Base-by-base conservation (phyloP, 2,888 invertebrate species). In the Perithous albicinctus region DNA sequence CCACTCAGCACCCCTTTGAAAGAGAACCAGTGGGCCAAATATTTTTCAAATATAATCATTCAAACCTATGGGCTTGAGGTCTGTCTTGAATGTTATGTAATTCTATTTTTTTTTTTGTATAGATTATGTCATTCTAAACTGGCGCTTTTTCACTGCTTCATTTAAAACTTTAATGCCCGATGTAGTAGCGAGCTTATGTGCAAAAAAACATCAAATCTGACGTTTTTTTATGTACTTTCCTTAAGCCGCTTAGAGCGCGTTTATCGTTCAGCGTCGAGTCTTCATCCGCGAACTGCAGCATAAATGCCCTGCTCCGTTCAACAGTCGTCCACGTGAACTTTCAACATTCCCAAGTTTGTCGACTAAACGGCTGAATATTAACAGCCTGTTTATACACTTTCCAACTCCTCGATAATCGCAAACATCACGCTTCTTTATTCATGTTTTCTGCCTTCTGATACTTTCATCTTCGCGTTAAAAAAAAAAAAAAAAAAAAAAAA, bases 361-460 rank as follows among this genome's bases (percentile, higher is more conserved):
- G 56, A n/a, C 29, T 32, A 29, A 56, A 56, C 56, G 56, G 29
- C 56, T 32, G 15, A 56, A 56, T 56, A 56, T 56, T 56, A 56
- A 56, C 56, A 56, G 15, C 56, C 56, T 29, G 32, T 56, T 56
- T 15, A 56, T 15, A 6, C 15, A 3, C 56, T 15, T 56, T n/a
- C 29, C 1, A 1, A 3, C 29, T 29, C n/a, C 29, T 6, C 29
- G 56, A 56, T 56, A 7, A 56, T 56, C 15, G 3, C 29, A 15
- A 35, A 56, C 56, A 29, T 56, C 51, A 26, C n/a, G 56, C 8
- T 32, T 59, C 18, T 18, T 18, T 32, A 32, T 32, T 32, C 35
- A 59, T 32, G 32, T 3, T 32, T 7, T 18, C 29, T n/a, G 8
- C 56, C 18, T 32, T 32, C 8, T 18, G 15, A 59, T 32, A 18